Percentiles rank a stretch among this genome's conserved stretches.
Evolutionary conservation across 1,140 invertebrate species (phyloP).

Genomic region (Calephelis virginiensis): DNA sequence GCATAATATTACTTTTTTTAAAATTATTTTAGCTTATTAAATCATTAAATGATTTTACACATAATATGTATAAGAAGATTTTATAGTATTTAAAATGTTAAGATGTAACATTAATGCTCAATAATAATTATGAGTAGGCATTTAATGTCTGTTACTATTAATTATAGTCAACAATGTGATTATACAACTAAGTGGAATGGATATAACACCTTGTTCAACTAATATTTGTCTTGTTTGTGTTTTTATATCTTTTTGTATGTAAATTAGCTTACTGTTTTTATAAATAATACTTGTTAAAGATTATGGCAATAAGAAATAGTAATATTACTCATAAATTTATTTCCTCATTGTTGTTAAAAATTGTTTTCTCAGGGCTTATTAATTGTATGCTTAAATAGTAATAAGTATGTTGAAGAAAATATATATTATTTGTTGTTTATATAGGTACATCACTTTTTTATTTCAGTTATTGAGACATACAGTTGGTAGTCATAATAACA

Average conservation of each 20-base stretch:
- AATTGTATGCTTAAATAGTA: no score
- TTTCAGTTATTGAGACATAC: no score
- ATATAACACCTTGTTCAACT: background rate
- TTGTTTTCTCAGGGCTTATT: background rate
- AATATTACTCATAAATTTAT: background rate
- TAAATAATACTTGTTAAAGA: background rate
- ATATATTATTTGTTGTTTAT: no score
- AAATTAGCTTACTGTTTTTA: constrained; percentile 5
- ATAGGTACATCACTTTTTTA: no score
- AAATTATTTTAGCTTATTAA: background rate
- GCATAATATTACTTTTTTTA: background rate
- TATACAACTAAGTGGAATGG: background rate
- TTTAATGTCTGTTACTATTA: constrained; percentile 3
- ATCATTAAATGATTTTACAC: background rate
- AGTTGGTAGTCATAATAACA: no score
- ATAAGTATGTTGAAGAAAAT: no score
- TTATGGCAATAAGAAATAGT: constrained; percentile 4
- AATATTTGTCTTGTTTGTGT: constrained; percentile 5
- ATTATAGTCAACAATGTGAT: constrained; percentile 14
- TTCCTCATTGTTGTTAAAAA: background rate
- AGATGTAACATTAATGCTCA: background rate
- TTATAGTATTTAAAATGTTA: background rate
- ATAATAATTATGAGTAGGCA: constrained; percentile 8
- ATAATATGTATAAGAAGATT: background rate
- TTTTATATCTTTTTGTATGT: constrained; percentile 7